Conservation (phyloP, 2,888 invertebrate species). For the Eubasilissa splendida region DNA sequence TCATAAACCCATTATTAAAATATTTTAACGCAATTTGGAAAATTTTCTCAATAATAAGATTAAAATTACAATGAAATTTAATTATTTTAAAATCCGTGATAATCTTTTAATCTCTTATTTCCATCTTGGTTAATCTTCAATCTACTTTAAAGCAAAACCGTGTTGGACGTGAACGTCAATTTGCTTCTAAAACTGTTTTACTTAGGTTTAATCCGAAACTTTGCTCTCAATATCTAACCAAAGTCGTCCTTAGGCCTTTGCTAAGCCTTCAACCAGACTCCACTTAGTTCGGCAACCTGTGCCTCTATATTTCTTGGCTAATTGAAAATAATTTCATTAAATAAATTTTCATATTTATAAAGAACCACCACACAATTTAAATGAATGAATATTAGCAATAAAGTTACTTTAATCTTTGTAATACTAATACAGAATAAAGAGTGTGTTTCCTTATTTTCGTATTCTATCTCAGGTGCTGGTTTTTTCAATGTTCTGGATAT, state of each 20-base stretch:
- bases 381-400: too few relatives aligned
- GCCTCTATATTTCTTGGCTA: constrained; percentile 7
- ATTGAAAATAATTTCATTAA: background rate
- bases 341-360: too few relatives aligned
- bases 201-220: constrained; percentile 52
- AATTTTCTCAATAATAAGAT: too few relatives aligned
- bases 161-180: constrained; percentile 46
- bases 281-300: background rate
- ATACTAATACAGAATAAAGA: too few relatives aligned
- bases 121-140: constrained; percentile 24
- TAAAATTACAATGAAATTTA: background rate
- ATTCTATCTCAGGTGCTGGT: too few relatives aligned
- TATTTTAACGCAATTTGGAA: too few relatives aligned
- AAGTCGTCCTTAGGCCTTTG: constrained; percentile 44
- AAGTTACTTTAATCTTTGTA: too few relatives aligned
- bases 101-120: constrained; percentile 36
- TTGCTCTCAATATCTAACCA: constrained; percentile 48
- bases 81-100: background rate
- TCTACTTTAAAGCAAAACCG: constrained; percentile 41
- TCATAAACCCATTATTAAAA: too few relatives aligned
- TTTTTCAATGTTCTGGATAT: too few relatives aligned
- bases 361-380: too few relatives aligned
- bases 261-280: constrained; percentile 40
- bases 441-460: too few relatives aligned
- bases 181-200: constrained; percentile 51